phyloP scores from a whole-genome alignment of 2,113 vertebrate genomes.

The Paracanthobrama guichenoti region DNA sequence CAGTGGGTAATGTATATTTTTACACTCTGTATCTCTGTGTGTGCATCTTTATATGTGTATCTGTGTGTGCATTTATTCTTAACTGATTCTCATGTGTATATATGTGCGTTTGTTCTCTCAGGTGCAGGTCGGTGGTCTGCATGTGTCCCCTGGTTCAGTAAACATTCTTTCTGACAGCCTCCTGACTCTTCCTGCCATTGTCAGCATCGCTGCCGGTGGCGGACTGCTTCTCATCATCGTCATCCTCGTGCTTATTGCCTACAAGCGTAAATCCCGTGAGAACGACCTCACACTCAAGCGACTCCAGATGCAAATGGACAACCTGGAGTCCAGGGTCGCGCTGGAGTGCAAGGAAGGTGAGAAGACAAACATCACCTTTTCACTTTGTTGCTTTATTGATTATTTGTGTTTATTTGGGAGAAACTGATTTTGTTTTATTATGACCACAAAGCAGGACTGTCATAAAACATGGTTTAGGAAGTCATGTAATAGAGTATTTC shows the following conservation, averaged over 20 bases:
- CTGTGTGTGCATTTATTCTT: conserved; percentile 55
- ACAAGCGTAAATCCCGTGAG: conserved; percentile 96
- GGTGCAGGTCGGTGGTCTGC: conserved; percentile 93
- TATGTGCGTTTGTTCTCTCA: conserved; percentile 64
- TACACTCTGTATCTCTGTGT: conserved; percentile 22
- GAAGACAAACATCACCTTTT: background rate
- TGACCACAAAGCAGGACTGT: background rate
- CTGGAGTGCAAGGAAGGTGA: conserved; percentile 97
- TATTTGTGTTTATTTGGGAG: background rate
- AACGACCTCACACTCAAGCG: conserved; percentile 97
- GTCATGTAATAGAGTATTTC: too few relatives aligned
- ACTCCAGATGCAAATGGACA: conserved; percentile 99
- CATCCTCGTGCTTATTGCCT: conserved; percentile 97
- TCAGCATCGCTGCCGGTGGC: conserved; percentile 93
- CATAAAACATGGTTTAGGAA: too few relatives aligned
- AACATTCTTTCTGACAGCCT: conserved; percentile 93
- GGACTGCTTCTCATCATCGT: conserved; percentile 96
- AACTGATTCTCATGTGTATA: conserved; percentile 50
- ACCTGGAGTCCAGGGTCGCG: conserved; percentile 94
- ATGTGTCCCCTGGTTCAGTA: conserved; percentile 89
- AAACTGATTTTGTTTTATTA: background rate
- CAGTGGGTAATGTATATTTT: background rate
- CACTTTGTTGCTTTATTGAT: background rate
- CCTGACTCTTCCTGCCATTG: conserved; percentile 92
- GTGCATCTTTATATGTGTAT: conserved; percentile 46